Conservation (phyloP, 2,888 invertebrate species). For the Lissocephala sabroskyi region DNA sequence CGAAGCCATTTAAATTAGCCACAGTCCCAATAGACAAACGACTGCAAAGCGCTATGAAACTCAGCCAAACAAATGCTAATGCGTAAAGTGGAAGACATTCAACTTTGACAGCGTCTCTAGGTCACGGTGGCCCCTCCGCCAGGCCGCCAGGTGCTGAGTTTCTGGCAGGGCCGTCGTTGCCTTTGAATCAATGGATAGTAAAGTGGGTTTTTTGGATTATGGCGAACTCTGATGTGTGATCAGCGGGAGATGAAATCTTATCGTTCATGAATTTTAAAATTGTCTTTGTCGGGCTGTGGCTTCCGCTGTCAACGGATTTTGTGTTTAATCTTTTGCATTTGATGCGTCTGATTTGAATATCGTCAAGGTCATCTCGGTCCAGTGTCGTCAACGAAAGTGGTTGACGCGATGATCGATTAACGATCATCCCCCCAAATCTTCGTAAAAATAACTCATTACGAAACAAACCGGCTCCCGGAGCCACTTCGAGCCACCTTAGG, state of each 20-base stretch:
- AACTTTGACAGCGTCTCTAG: constrained; percentile 60
- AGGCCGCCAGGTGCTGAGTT: background rate
- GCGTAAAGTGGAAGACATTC: constrained; percentile 49
- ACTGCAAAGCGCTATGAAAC: constrained; percentile 26
- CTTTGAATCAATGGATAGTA: no score
- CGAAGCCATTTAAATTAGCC: constrained; percentile 14
- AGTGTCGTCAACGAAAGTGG: constrained; percentile 45
- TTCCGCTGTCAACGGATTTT: constrained; percentile 29
- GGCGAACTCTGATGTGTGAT: no score
- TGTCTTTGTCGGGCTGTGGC: no score
- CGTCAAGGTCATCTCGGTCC: constrained; percentile 47
- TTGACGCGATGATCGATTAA: constrained; percentile 47
- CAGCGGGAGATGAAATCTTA: no score
- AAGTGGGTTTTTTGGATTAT: no score
- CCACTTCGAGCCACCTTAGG: background rate
- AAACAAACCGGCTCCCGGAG: constrained; percentile 42
- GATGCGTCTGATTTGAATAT: constrained; percentile 28
- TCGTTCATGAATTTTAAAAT: no score
- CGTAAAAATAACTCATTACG: constrained; percentile 51
- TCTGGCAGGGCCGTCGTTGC: no score
- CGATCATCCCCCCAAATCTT: no score
- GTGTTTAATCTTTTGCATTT: constrained; percentile 30
- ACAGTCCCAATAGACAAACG: constrained; percentile 14
- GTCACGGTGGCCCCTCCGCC: constrained; percentile 32
- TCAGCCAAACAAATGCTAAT: constrained; percentile 33